Evolutionary conservation across 2,797 vertebrate genomes (phyloP), one percentile per base, ranked within the genome.

Genomic region (Phalloptychus januarius): DNA sequence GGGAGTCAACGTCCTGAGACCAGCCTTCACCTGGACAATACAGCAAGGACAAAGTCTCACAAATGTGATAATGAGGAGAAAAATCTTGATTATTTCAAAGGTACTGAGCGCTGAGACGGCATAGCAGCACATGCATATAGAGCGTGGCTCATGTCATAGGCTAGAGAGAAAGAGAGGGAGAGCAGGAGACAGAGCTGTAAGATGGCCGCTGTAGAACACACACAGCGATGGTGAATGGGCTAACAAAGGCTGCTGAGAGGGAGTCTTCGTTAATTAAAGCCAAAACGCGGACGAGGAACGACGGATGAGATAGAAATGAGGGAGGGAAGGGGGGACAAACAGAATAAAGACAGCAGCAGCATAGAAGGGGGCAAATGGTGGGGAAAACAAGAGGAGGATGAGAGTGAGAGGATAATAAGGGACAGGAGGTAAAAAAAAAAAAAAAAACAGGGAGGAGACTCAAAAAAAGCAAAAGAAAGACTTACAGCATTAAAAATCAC

Each of bases 401-500:
- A 81, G 75, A 82, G 80, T 52, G 72, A 86, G 83, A 77, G 86
- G 82, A 91, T 90, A 87, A 88, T 76, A 74, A 86, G 77, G 79
- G 81, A 74, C 44, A 79, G 85, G 83, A 89, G 83, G 67, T 85
- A 85, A 79, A 85, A 15, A 84, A 80, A 82, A 87, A 85, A 80
- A 75, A 81, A 58, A 77, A 85, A 46, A 7, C n/a, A 25, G 5
- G 82, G 81, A 82, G 85, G 87, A 80, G 86, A 88, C 83, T 89
- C 56, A 85, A 96, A 96, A 96, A 96, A 96, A 96, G 94, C 79
- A 86, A 91, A 92, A 94, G 87, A 96, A 96, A 97, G 96, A 99
- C 98, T 99, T 98, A 99, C 98, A 96, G 97, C 97, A 95, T 99
- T 99, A 97, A 98, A 99, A 98, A 99, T 97, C 97, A 99, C 97